A percentile compares a stretch with the other conserved stretches of the same genome.
These are phyloP conservation scores for Upupa epops DNA, from an alignment of 2,113 vertebrate genomes.

Conservation along the genomic window DNA sequence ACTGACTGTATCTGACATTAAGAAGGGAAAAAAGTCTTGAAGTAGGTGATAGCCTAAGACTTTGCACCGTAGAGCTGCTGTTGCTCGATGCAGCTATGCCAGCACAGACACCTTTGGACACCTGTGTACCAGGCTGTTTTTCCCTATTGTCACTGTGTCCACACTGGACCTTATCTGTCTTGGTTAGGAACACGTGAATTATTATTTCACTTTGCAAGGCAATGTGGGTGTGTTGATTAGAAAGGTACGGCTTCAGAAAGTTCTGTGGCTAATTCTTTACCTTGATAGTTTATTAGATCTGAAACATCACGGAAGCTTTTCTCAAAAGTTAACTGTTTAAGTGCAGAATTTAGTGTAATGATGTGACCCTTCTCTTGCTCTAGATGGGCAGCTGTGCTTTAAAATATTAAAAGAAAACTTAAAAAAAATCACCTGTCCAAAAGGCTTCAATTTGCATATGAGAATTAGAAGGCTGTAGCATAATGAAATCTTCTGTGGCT, in stretches of 20 bases:
- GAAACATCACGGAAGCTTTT: background rate
- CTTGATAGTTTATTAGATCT: background rate
- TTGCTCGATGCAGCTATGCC: background rate
- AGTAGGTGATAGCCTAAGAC: background rate
- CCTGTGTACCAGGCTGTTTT: background rate
- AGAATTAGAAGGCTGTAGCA: background rate
- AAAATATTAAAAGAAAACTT: background rate
- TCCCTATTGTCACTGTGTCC: fast-evolving
- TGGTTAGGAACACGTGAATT: background rate
- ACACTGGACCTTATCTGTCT: background rate
- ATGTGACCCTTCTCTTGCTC: background rate
- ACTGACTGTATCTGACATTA: background rate
- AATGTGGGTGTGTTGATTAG: background rate
- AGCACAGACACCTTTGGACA: background rate
- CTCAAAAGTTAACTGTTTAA: background rate
- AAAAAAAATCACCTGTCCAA: background rate
- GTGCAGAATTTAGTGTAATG: background rate
- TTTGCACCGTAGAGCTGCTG: background rate
- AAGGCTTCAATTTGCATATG: background rate
- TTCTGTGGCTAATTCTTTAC: background rate
- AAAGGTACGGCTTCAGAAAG: background rate
- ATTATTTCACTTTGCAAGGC: background rate
- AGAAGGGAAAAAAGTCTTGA: background rate
- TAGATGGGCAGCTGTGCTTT: background rate
- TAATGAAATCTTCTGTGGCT: background rate